Evolutionary conservation across 1,140 invertebrate genomes (phyloP).

Genomic region (Globodera rostochiensis): DNA sequence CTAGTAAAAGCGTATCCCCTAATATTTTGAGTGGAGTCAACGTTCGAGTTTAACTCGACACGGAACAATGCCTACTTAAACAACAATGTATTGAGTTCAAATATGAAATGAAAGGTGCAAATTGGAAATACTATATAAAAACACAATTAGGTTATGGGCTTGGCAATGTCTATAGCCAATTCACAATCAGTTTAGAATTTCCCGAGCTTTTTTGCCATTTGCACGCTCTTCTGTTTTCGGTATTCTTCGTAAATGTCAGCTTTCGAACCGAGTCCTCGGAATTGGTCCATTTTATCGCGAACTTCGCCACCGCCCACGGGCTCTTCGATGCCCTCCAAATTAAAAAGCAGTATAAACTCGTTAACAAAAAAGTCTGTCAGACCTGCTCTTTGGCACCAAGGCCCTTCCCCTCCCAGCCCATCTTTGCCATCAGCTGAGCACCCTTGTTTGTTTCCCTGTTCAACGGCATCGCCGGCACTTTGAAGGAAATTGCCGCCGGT

Average conservation of each 20-base stretch:
- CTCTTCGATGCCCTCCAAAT: constrained; percentile 43
- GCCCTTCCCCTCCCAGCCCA: constrained; percentile 51
- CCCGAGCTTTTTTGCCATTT: constrained; percentile 5
- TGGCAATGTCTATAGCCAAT: no score
- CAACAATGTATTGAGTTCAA: no score
- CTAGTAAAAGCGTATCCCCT: no score
- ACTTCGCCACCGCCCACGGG: constrained; percentile 38
- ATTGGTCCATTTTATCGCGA: constrained; percentile 38
- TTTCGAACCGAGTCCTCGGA: constrained; percentile 42
- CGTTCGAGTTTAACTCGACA: no score
- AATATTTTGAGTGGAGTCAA: no score
- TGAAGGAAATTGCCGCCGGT: constrained; percentile 35
- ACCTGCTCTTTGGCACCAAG: constrained; percentile 51
- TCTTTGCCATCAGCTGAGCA: constrained; percentile 51
- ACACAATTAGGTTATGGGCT: no score
- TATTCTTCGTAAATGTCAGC: constrained; percentile 47
- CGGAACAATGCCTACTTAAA: no score
- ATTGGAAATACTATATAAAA: neutral
- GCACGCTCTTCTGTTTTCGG: constrained; percentile 43
- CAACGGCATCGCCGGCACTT: constrained; percentile 38
- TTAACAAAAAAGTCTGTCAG: neutral
- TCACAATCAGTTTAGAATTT: neutral
- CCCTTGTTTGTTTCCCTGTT: constrained; percentile 46
- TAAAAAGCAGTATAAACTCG: neutral
- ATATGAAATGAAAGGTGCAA: neutral